Evolutionary conservation across 2,797 vertebrate species (phyloP), one percentile per base, ranked within the genome.

Genomic region (Pygocentrus nattereri): DNA sequence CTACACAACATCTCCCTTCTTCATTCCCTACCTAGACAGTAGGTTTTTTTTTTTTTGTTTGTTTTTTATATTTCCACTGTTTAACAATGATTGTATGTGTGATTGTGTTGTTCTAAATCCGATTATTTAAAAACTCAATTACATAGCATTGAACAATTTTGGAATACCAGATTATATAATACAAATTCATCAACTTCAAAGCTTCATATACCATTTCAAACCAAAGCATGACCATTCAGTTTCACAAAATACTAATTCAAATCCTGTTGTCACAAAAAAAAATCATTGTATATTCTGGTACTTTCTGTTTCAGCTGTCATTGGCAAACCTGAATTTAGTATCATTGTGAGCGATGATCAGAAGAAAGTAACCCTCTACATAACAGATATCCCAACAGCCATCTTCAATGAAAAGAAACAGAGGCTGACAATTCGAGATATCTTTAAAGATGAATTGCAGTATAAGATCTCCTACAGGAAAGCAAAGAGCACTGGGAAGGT

Each of bases 401-500:
- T 95, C 19, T 88, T 84, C 19, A 79, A 70, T 80, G 52, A 87
- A 25, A 92, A 93, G 0, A 82, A 82, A 5, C 91, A 59, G 0
- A 94, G 91, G 83, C 88, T 90, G 84, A 97, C 75, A 67, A 88
- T 98, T 84, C 91, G 92, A 71, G 95, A 97, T 4, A 87, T 98
- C 84, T 98, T 97, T 80, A 80, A 88, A 62, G 62, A 92, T 3
- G 58, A 96, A 27, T 90, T 99, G 38, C 83, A 85, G 74, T 99
- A 99, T 21, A 94, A 54, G 25, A 92, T 99, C 50, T 93, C 81
- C 58, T 99, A 97, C 41, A 90, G 94, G 87, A 97, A 87, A 89
- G 95, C 95, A 0, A 86, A 88, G 85, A 98, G 96, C 89, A 95
- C 97, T 0, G 97, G 97, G 82, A 97, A 94, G 95, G 98, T 99